Percentiles rank a stretch among this genome's conserved stretches.
These are phyloP conservation scores for Entelurus aequoreus DNA, from an alignment of 2,113 vertebrate genomes.

Conservation along the genomic window DNA sequence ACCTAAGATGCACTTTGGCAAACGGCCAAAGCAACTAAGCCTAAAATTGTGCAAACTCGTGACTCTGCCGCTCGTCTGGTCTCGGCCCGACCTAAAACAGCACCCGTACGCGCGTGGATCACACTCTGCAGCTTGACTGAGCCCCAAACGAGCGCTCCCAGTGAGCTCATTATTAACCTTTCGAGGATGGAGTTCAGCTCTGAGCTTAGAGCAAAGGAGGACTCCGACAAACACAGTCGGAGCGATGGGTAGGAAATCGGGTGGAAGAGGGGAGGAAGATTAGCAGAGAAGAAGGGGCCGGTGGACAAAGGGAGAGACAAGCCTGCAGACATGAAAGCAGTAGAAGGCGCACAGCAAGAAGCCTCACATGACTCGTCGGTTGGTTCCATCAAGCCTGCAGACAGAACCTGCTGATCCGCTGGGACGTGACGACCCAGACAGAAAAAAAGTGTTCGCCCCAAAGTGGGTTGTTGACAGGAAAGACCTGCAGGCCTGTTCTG, in stretches of 20 bases:
- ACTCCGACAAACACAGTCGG: constrained; percentile 17
- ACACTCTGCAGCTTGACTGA: not conserved
- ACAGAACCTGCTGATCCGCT: constrained; percentile 5
- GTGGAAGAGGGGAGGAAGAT: constrained; percentile 31
- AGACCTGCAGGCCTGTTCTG: not conserved
- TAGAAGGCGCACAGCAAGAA: constrained; percentile 38
- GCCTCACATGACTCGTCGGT: constrained; percentile 22
- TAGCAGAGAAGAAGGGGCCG: constrained; percentile 10
- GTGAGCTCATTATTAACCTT: constrained; percentile 59
- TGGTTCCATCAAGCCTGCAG: constrained; percentile 18
- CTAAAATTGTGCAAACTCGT: not conserved
- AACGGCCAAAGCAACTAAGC: not conserved
- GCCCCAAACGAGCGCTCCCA: not conserved
- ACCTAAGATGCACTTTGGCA: no score
- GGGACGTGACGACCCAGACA: not conserved
- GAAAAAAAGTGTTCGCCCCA: no score
- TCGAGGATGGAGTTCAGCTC: constrained; percentile 45
- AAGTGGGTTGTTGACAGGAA: no score
- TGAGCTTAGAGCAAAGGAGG: constrained; percentile 45
- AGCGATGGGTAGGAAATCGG: constrained; percentile 28
- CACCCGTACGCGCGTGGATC: not conserved
- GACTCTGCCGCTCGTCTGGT: not conserved
- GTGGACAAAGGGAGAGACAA: constrained; percentile 16
- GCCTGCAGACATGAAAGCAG: constrained; percentile 54
- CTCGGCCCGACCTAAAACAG: not conserved